Percentiles rank a stretch among this genome's conserved stretches.
Evolutionary conservation across 1,140 invertebrate genomes (phyloP).

Genomic region (Drosophila chauvacae): DNA sequence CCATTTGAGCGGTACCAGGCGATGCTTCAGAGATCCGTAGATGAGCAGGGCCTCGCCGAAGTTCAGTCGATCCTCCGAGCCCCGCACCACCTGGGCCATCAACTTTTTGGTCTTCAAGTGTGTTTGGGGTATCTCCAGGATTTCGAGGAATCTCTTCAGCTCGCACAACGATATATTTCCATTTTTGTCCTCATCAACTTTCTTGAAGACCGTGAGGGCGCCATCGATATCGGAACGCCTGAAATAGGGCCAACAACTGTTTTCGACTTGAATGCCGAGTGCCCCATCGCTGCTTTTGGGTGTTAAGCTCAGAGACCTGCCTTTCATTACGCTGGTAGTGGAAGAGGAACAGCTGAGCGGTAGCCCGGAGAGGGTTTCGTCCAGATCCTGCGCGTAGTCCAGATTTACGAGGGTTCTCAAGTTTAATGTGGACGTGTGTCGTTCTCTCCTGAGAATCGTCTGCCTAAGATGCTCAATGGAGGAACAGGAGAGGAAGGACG

Average conservation of each 20-base stretch:
- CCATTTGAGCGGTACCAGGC: constrained; percentile 2
- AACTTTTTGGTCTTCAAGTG: constrained; percentile 49
- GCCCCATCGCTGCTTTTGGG: constrained; percentile 27
- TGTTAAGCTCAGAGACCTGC: not conserved
- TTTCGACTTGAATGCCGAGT: constrained; percentile 7
- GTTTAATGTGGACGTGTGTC: constrained; percentile 27
- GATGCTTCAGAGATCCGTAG: constrained; percentile 30
- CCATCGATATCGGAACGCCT: constrained; percentile 36
- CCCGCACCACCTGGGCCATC: constrained; percentile 40
- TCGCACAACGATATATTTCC: constrained; percentile 34
- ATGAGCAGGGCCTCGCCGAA: constrained; percentile 55
- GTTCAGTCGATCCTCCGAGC: not conserved
- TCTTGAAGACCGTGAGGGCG: constrained; percentile 26
- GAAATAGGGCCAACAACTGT: constrained; percentile 24
- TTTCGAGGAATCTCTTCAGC: constrained; percentile 52
- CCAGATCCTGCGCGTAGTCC: not conserved
- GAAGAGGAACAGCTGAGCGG: constrained; percentile 7
- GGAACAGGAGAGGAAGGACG: constrained; percentile 48
- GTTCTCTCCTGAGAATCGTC: constrained; percentile 22
- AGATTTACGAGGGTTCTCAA: constrained; percentile 23
- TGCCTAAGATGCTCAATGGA: constrained; percentile 34
- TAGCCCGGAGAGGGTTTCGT: not conserved
- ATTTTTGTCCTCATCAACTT: constrained; percentile 45
- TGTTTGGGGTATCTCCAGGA: constrained; percentile 57
- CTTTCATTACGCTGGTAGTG: constrained; percentile 37